Percentiles rank a stretch among this genome's conserved stretches.
Conservation (phyloP, 2,797 vertebrate genomes). For the Dromococcyx pavoninus region DNA sequence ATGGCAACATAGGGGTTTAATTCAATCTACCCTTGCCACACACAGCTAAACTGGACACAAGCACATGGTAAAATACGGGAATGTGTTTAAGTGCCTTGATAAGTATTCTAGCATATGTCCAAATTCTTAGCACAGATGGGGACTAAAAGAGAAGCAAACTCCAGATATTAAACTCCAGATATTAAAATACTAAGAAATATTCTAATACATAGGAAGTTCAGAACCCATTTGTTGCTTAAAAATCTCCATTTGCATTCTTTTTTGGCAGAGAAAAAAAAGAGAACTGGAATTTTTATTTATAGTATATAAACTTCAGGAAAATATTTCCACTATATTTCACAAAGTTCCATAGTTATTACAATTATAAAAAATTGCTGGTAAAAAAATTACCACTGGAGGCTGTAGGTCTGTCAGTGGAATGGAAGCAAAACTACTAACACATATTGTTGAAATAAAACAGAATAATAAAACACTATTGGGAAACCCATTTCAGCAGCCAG, state of each 20-base stretch:
- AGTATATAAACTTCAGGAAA: constrained; percentile 35
- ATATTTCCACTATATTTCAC: constrained; percentile 50
- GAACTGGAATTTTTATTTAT: constrained; percentile 56
- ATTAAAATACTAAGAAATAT: background rate
- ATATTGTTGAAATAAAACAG: constrained; percentile 61
- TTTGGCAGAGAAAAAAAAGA: background rate
- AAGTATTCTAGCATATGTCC: background rate
- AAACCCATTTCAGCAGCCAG: constrained; percentile 63
- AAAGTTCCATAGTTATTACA: constrained; percentile 41
- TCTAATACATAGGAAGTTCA: background rate
- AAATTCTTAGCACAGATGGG: background rate
- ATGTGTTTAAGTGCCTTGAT: background rate
- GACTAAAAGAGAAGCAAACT: background rate
- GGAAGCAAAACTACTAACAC: constrained; percentile 49
- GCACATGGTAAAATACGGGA: background rate
- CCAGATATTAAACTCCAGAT: background rate
- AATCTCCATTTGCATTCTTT: background rate
- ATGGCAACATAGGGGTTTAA: background rate
- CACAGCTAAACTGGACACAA: background rate
- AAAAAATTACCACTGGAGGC: constrained; percentile 55
- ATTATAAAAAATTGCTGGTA: constrained; percentile 50
- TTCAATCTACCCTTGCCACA: background rate
- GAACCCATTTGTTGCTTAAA: constrained; percentile 18
- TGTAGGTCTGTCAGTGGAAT: constrained; percentile 48
- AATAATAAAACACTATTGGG: constrained; percentile 65